These are phyloP conservation scores for Rhinella marina DNA, from an alignment of 2,797 vertebrate genomes.

Conservation along the genomic window DNA sequence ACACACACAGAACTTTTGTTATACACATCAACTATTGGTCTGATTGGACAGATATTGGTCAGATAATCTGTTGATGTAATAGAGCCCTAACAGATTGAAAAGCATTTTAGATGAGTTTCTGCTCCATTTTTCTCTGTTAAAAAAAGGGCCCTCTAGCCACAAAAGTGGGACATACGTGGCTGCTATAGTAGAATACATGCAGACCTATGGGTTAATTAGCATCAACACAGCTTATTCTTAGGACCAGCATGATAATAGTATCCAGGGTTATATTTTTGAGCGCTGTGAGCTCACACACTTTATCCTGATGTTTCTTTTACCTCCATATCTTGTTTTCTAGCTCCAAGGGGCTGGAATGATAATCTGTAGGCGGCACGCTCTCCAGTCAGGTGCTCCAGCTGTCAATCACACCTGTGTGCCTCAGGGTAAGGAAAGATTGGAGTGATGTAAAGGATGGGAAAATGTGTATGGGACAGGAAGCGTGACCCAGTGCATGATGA, in stretches of 20 bases:
- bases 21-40: no score
- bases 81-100: neutral
- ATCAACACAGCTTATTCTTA: neutral
- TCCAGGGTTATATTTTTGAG: neutral
- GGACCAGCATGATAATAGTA: neutral
- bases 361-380: neutral
- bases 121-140: neutral
- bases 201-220: no score
- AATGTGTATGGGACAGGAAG: constrained; percentile 44
- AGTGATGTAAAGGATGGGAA: constrained; percentile 45
- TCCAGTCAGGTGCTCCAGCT: constrained; percentile 13
- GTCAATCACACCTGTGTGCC: constrained; percentile 41
- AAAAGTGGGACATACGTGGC: neutral
- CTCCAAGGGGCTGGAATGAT: neutral
- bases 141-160: neutral
- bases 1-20: no score
- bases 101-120: neutral
- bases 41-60: no score
- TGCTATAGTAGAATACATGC: neutral
- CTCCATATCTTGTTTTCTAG: neutral
- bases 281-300: neutral
- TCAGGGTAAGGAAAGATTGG: constrained; percentile 39
- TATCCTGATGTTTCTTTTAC: neutral
- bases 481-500: constrained; percentile 19
- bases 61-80: no score